Conservation (phyloP, 2,797 vertebrate species). For the Lindbergichthys nudifrons region DNA sequence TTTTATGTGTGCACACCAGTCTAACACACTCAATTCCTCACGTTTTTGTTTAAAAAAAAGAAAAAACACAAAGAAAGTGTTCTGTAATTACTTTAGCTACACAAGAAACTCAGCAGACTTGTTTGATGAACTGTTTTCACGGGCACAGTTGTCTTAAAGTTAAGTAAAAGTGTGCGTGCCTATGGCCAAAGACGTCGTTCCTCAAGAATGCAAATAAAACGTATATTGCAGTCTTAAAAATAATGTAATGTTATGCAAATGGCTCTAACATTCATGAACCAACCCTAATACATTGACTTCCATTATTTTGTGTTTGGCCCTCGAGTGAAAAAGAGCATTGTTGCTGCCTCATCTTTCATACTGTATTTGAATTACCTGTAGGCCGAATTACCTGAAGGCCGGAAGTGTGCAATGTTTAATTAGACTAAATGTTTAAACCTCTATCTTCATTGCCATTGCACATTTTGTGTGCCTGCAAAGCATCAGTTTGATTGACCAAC, state of each 20-base stretch:
- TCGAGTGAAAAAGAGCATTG: background rate
- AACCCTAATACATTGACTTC: background rate
- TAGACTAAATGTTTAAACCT: no score
- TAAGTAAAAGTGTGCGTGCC: background rate
- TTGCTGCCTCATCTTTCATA: background rate
- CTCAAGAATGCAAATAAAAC: constrained; percentile 5
- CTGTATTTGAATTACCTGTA: no score
- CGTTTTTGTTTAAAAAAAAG: constrained; percentile 16
- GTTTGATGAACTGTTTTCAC: constrained; percentile 10
- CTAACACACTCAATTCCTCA: constrained; percentile 12
- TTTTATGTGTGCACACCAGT: constrained; percentile 27
- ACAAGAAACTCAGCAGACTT: constrained; percentile 18
- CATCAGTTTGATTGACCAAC: no score
- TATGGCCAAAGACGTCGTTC: background rate
- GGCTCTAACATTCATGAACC: background rate
- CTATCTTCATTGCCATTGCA: no score
- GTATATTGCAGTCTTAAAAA: background rate
- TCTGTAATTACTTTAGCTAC: constrained; percentile 27
- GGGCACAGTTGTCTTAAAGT: background rate
- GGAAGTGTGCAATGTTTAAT: no score
- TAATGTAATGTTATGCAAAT: background rate
- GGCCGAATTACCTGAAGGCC: no score
- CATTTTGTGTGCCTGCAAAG: no score
- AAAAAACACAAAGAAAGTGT: constrained; percentile 38
- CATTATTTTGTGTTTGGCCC: background rate